Conservation (phyloP, 2,888 invertebrate genomes). For the Tiliacea aurago region DNA sequence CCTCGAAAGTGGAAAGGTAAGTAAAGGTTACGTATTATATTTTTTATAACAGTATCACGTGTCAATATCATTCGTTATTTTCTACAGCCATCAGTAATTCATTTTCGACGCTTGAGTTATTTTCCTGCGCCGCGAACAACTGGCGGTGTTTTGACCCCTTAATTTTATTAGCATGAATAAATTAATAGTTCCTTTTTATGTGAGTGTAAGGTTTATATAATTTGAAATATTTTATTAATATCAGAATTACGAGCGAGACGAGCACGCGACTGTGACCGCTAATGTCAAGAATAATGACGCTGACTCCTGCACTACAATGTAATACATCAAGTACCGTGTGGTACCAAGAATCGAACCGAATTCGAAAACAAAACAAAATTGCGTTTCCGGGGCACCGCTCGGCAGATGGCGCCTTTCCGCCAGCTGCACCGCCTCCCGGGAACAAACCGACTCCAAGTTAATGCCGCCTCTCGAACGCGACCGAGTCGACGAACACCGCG, state of each 20-base stretch:
- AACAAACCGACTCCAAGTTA: slow-evolving; percentile 73
- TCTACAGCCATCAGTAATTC: slow-evolving; percentile 66
- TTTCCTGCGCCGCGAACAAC: slow-evolving; percentile 62
- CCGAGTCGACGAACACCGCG: slow-evolving; percentile 20
- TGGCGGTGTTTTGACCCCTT: slow-evolving; percentile 65
- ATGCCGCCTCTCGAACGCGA: slow-evolving; percentile 68
- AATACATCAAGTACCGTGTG: slow-evolving; percentile 27
- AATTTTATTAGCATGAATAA: slow-evolving; percentile 66
- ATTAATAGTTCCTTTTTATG: slow-evolving; percentile 64
- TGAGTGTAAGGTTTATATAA: slow-evolving; percentile 51
- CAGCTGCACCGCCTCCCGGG: slow-evolving; percentile 83
- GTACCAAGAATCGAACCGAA: slow-evolving; percentile 77
- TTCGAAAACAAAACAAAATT: slow-evolving; percentile 86
- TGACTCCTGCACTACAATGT: slow-evolving; percentile 61
- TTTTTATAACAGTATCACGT: slow-evolving; percentile 55
- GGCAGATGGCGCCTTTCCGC: slow-evolving; percentile 90
- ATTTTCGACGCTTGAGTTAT: slow-evolving; percentile 68
- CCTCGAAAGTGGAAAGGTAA: slow-evolving; percentile 30
- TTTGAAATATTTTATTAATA: slow-evolving; percentile 61
- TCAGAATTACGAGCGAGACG: slow-evolving; percentile 69
- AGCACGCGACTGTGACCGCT: slow-evolving; percentile 78
- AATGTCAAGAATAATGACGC: slow-evolving; percentile 59
- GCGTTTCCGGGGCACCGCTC: slow-evolving; percentile 86
- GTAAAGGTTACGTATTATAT: slow-evolving; percentile 28
- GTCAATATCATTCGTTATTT: slow-evolving; percentile 61